Evolutionary conservation across 2,888 invertebrate species (phyloP), one percentile per base, ranked within the genome.

Genomic region (Ametastegia equiseti): DNA sequence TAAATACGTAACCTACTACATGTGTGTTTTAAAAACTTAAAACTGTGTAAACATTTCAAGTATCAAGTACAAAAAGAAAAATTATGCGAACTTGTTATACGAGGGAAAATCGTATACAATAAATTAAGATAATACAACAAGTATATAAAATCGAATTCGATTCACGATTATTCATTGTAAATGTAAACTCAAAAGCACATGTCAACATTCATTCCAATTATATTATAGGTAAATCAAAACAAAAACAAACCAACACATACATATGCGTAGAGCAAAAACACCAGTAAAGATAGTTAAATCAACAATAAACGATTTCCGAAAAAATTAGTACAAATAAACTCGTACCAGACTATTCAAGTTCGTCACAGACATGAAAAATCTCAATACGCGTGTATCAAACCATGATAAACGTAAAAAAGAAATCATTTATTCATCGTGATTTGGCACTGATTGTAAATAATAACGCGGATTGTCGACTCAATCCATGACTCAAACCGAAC

Each of bases 11-110:
- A 54, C 75, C 75, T 75, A n/a, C n/a, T n/a, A 75, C 33, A 23
- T 75, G 50, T 36, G 54, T 54, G 33, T 33, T 54, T 30, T 75
- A 75, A 19, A 50, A 54, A 15, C 27, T 54, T 30, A 54, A 71
- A 71, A 71, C 71, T 71, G 50, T 0, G 30, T n/a, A 75, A 75
- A 75, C 75, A 75, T 54, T 54, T n/a, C n/a, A n/a, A n/a, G n/a
- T 11, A 75, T 75, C 75, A 2, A 45, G 75, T 75, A 75, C 54
- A 54, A 75, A 75, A n/a, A n/a, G n/a, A n/a, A n/a, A 54, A 54
- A 9, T 11, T 54, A 36, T 54, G 36, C n/a, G 45, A 71, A 27
- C 36, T 67, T 67, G 36, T 1, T 39, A 36, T 39, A 15, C 27
- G 45, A 27, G 30, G 2, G 30, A 75, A 54, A 75, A 75, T 36